Percentiles rank a stretch among this genome's conserved stretches.
phyloP scores from a whole-genome alignment of 2,888 invertebrate genomes.

The Strigamia maritima region DNA sequence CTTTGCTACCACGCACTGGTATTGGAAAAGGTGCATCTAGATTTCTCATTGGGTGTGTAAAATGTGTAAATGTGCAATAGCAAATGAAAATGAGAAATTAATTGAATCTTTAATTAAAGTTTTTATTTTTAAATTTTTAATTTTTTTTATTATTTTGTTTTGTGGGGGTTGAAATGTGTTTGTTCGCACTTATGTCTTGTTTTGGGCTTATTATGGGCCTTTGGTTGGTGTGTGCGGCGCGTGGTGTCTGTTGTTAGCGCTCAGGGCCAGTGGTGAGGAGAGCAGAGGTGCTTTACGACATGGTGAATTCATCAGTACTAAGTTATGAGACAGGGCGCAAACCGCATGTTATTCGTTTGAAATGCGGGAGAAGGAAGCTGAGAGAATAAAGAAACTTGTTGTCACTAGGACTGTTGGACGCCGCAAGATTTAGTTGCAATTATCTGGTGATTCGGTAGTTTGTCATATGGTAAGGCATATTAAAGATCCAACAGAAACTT shows the following conservation, averaged over 20 bases:
- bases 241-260: background rate
- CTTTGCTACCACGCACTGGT: constrained; percentile 29
- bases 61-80: too few species aligned
- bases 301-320: constrained; percentile 19
- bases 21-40: constrained; percentile 2
- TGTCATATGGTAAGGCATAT: background rate
- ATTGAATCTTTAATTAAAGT: background rate
- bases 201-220: background rate
- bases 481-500: too few species aligned
- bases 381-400: background rate
- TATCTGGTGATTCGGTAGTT: background rate
- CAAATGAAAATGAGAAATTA: background rate
- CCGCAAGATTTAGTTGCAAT: background rate
- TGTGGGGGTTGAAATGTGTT: too few species aligned
- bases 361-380: background rate
- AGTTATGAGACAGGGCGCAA: background rate
- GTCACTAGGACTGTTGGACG: background rate
- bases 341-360: background rate
- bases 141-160: background rate
- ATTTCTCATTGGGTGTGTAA: constrained; percentile 1
- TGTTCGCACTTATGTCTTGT: background rate
- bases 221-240: background rate
- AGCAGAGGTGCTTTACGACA: background rate
- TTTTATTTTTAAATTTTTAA: background rate
- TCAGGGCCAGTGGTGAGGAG: background rate